These are phyloP conservation scores for Mesorhabditis sp. DNA, from an alignment of 2,888 invertebrate genomes.

Conservation along the genomic window DNA sequence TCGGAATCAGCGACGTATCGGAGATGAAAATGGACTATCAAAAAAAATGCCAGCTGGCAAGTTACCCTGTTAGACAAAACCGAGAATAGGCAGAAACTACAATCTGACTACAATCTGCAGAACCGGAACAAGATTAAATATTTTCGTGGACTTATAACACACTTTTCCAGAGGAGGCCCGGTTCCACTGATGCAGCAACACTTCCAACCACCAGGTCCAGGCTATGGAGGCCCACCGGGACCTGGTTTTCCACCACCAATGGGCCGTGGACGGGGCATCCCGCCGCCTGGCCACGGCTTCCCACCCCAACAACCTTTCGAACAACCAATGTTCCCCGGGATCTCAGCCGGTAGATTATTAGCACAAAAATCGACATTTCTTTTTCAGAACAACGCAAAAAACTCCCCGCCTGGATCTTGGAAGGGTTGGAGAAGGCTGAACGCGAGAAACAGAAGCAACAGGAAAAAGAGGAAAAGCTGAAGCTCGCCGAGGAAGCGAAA, in stretches of 20 bases:
- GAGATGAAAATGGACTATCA: too few species aligned
- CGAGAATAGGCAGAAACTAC: too few species aligned
- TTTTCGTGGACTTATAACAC: too few species aligned
- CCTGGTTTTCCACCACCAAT: not conserved
- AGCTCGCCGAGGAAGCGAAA: constrained; percentile 29
- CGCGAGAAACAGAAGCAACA: constrained; percentile 82
- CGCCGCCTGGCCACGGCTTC: not conserved
- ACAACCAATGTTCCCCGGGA: not conserved
- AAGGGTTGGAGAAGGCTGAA: constrained; percentile 96
- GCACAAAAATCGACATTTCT: not conserved
- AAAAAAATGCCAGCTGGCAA: too few species aligned
- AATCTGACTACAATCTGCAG: too few species aligned
- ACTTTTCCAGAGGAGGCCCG: too few species aligned
- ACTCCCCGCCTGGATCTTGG: constrained; percentile 94
- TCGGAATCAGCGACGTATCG: too few species aligned
- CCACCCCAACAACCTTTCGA: not conserved
- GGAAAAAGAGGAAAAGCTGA: constrained; percentile 63
- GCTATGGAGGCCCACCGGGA: not conserved
- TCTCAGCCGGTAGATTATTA: not conserved
- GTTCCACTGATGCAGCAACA: too few species aligned
- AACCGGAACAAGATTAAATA: too few species aligned
- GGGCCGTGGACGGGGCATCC: not conserved
- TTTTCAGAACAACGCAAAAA: constrained; percentile 28
- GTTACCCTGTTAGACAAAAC: too few species aligned
- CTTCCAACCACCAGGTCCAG: not conserved